Conservation (phyloP, 2,797 vertebrate genomes). For the Lepilemur ruficaudatus region DNA sequence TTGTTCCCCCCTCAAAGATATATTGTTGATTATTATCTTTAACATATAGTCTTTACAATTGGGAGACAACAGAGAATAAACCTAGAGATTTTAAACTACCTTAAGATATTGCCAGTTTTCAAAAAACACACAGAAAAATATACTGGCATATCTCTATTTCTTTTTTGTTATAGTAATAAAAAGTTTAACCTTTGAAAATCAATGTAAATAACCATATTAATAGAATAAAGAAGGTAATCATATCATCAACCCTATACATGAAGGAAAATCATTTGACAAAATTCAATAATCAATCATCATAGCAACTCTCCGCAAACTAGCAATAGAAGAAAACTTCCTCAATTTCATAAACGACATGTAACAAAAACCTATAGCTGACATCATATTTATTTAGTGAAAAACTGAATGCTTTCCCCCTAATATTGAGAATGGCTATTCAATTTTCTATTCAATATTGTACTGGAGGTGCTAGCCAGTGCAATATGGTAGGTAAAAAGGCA, state of each 20-base stretch:
- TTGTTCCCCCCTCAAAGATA: background rate
- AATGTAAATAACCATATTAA: conserved; percentile 1
- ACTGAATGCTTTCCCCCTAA: background rate
- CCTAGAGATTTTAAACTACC: conserved; percentile 7
- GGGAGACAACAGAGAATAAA: background rate
- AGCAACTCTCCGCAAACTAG: background rate
- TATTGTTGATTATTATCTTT: background rate
- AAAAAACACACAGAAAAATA: background rate
- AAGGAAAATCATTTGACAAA: conserved; percentile 13
- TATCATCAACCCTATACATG: background rate
- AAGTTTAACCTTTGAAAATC: background rate
- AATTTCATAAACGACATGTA: background rate
- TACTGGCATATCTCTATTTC: background rate
- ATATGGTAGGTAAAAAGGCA: background rate
- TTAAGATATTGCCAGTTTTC: background rate
- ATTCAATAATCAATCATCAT: background rate
- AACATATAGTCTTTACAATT: background rate
- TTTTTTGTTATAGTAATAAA: conserved; percentile 18
- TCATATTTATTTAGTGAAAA: conserved; percentile 1
- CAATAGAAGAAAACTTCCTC: background rate
- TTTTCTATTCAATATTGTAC: background rate
- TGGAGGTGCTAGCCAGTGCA: background rate
- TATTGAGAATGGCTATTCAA: background rate
- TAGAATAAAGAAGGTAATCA: background rate
- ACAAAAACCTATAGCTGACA: background rate